A percentile compares a stretch with the other conserved stretches of the same genome.
phyloP scores from a whole-genome alignment of 2,888 invertebrate genomes.

The Lacanobia wlatinum region DNA sequence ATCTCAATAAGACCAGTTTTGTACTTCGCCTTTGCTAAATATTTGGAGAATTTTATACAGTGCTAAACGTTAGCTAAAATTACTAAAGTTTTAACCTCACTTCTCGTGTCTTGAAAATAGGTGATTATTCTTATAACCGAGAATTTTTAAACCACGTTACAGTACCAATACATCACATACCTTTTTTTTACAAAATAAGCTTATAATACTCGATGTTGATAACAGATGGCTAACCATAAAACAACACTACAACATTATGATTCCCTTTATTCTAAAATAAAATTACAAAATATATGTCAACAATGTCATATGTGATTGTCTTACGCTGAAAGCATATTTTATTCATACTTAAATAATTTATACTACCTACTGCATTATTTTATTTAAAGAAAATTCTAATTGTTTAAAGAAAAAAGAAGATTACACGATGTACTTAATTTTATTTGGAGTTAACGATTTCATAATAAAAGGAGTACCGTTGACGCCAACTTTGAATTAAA shows the following conservation, averaged over 20 bases:
- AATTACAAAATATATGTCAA: slow-evolving; percentile 50
- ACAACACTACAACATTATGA: slow-evolving; percentile 40
- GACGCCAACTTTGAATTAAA: slow-evolving; percentile 5
- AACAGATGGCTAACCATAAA: slow-evolving; percentile 35
- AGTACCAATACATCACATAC: background rate
- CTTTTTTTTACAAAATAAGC: background rate
- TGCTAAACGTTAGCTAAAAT: background rate
- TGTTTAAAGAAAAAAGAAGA: background rate
- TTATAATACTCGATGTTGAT: background rate
- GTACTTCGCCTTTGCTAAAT: background rate
- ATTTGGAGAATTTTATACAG: background rate
- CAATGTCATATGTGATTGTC: slow-evolving; percentile 27
- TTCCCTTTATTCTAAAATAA: slow-evolving; percentile 55
- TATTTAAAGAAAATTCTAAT: no score
- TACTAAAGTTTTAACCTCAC: background rate
- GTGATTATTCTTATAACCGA: no score
- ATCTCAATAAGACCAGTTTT: background rate
- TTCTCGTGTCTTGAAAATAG: background rate
- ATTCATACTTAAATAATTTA: slow-evolving; percentile 6
- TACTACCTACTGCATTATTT: background rate
- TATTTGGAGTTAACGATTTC: background rate
- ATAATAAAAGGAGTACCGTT: background rate
- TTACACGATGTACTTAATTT: background rate
- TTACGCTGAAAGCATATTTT: slow-evolving; percentile 17
- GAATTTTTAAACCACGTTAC: background rate